A percentile compares a stretch with the other conserved stretches of the same genome.
These are phyloP conservation scores for Cyclophora punctaria DNA, from an alignment of 2,888 invertebrate genomes.

Conservation along the genomic window DNA sequence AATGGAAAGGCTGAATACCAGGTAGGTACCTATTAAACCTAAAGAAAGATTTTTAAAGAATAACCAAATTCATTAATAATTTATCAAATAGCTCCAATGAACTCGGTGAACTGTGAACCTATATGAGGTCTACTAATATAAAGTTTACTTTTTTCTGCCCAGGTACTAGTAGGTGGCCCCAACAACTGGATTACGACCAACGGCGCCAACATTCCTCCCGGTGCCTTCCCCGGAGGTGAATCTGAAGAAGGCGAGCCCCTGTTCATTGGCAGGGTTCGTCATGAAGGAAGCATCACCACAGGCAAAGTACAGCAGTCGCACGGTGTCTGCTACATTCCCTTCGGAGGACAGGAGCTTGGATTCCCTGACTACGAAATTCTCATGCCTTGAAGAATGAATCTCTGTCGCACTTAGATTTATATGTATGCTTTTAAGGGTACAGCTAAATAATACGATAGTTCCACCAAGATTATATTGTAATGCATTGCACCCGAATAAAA, in stretches of 20 bases:
- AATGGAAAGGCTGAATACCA: slow-evolving; percentile 85
- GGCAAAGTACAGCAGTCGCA: slow-evolving; percentile 92
- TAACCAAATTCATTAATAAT: too few species aligned
- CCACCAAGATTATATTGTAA: too few species aligned
- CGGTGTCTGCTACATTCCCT: slow-evolving; percentile 88
- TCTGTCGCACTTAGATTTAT: slow-evolving; percentile 5
- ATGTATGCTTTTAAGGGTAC: too few species aligned
- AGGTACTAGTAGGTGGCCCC: slow-evolving; percentile 76
- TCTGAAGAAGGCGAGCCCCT: slow-evolving; percentile 86
- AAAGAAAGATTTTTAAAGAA: too few species aligned
- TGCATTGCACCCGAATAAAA: too few species aligned
- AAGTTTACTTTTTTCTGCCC: slow-evolving; percentile 2
- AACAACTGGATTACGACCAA: slow-evolving; percentile 82
- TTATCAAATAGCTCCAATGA: too few species aligned
- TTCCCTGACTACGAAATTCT: slow-evolving; percentile 89
- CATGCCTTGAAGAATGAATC: slow-evolving; percentile 42
- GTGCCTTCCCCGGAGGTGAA: slow-evolving; percentile 83
- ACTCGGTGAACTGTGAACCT: neutral
- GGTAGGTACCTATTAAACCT: slow-evolving; percentile 61
- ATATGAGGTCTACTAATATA: neutral
- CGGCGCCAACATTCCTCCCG: slow-evolving; percentile 82
- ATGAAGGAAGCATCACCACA: slow-evolving; percentile 84
- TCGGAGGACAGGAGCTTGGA: slow-evolving; percentile 84
- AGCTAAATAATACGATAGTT: too few species aligned
- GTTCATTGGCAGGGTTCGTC: slow-evolving; percentile 84